These are phyloP conservation scores for Neoniphon sammara DNA, from an alignment of 2,797 vertebrate genomes.

Conservation along the genomic window DNA sequence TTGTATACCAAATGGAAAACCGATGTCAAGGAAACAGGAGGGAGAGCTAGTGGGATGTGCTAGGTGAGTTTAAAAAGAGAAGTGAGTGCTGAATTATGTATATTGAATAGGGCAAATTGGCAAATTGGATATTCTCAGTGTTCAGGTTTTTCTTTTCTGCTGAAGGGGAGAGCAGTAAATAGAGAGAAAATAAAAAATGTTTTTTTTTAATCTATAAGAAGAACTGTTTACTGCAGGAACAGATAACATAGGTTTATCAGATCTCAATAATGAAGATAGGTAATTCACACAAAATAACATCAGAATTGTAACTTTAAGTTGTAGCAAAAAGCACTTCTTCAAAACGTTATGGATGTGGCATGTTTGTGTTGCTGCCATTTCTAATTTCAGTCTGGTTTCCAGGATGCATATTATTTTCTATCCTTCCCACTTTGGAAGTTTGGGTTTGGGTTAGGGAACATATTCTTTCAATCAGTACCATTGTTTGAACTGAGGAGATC, in stretches of 20 bases:
- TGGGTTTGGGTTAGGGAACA: slow-evolving; percentile 61
- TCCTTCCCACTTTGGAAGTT: slow-evolving; percentile 23
- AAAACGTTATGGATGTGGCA: slow-evolving; percentile 84
- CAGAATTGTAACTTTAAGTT: slow-evolving; percentile 16
- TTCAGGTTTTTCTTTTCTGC: slow-evolving; percentile 2
- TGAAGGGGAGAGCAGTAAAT: neutral
- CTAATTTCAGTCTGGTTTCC: slow-evolving; percentile 25
- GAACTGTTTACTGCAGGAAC: neutral
- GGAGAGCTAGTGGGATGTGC: slow-evolving; percentile 1
- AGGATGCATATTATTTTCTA: slow-evolving; percentile 5
- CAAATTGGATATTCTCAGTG: slow-evolving; percentile 31
- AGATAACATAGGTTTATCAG: neutral
- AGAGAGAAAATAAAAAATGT: neutral
- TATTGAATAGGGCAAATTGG: slow-evolving; percentile 34
- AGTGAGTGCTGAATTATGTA: slow-evolving; percentile 12
- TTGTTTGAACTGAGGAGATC: slow-evolving; percentile 92
- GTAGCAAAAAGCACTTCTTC: slow-evolving; percentile 80
- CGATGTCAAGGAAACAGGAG: slow-evolving; percentile 4
- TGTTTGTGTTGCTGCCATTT: slow-evolving; percentile 69
- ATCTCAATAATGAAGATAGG: neutral
- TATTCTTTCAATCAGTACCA: slow-evolving; percentile 87
- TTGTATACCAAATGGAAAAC: slow-evolving; percentile 21
- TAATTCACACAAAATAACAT: neutral
- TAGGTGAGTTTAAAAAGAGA: neutral
- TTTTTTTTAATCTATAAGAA: no score